Percentiles rank a stretch among this genome's conserved stretches.
Evolutionary conservation across 2,888 invertebrate genomes (phyloP).

Genomic region (Gandaritis pyraliata): DNA sequence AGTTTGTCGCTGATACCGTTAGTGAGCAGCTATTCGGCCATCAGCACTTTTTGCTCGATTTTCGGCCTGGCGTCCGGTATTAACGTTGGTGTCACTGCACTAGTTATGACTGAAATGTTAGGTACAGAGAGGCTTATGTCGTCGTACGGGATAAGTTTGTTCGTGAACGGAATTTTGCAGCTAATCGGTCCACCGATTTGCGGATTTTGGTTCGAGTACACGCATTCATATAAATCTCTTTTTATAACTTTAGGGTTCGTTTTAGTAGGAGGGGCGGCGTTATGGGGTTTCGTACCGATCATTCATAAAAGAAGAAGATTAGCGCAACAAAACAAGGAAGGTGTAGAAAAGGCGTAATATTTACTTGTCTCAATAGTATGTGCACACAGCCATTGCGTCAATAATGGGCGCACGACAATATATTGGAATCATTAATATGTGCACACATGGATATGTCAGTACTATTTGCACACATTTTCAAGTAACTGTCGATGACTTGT

Average conservation of each 20-base stretch:
- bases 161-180: slow-evolving; percentile 93
- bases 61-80: slow-evolving; percentile 93
- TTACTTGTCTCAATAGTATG: slow-evolving; percentile 9
- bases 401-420: slow-evolving; percentile 12
- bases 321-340: slow-evolving; percentile 46
- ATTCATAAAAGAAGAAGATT: slow-evolving; percentile 78
- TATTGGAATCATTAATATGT: slow-evolving; percentile 6
- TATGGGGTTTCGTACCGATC: slow-evolving; percentile 91
- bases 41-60: slow-evolving; percentile 88
- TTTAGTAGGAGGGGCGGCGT: slow-evolving; percentile 87
- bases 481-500: not conserved
- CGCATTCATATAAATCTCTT: slow-evolving; percentile 87
- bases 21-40: slow-evolving; percentile 85
- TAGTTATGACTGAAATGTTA: slow-evolving; percentile 94
- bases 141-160: slow-evolving; percentile 93
- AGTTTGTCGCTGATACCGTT: slow-evolving; percentile 89
- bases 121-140: slow-evolving; percentile 93
- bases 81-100: slow-evolving; percentile 93
- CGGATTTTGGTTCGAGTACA: slow-evolving; percentile 87
- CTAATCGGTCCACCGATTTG: slow-evolving; percentile 93
- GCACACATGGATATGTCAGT: not conserved
- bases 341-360: slow-evolving; percentile 55
- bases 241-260: slow-evolving; percentile 90
- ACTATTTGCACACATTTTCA: slow-evolving; percentile 6
- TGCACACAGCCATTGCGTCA: slow-evolving; percentile 5